Evolutionary conservation across 2,797 vertebrate species (phyloP).

Genomic region (Amblyraja radiata): DNA sequence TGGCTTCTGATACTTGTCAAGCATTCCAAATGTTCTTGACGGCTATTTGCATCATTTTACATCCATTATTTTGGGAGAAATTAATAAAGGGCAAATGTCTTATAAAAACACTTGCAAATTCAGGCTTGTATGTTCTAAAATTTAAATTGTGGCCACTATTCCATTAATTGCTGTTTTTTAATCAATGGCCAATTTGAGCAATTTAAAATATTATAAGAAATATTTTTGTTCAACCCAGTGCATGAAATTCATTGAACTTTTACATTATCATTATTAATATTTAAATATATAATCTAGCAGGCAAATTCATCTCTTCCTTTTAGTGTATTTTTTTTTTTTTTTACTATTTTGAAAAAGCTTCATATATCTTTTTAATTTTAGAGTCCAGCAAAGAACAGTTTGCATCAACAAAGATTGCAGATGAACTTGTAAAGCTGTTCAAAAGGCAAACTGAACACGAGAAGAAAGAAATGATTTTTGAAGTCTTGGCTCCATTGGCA

Average conservation of each 20-base stretch:
- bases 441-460: constrained; percentile 91
- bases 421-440: constrained; percentile 91
- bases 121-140: background rate
- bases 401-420: constrained; percentile 86
- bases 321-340: background rate
- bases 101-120: background rate
- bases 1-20: background rate
- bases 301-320: background rate
- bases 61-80: background rate
- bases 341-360: background rate
- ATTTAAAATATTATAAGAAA: background rate
- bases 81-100: background rate
- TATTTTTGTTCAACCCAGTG: background rate
- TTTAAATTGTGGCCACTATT: background rate
- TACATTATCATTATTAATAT: background rate
- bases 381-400: constrained; percentile 90
- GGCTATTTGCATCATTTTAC: background rate
- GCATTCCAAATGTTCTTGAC: background rate
- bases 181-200: background rate
- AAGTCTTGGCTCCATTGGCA: constrained; percentile 92
- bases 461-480: constrained; percentile 97
- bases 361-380: constrained; percentile 45
- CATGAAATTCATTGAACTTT: background rate
- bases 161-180: background rate
- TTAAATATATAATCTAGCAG: no score